Evolutionary conservation across 2,797 vertebrate genomes (phyloP).

Genomic region (Syngnathus rostellatus): DNA sequence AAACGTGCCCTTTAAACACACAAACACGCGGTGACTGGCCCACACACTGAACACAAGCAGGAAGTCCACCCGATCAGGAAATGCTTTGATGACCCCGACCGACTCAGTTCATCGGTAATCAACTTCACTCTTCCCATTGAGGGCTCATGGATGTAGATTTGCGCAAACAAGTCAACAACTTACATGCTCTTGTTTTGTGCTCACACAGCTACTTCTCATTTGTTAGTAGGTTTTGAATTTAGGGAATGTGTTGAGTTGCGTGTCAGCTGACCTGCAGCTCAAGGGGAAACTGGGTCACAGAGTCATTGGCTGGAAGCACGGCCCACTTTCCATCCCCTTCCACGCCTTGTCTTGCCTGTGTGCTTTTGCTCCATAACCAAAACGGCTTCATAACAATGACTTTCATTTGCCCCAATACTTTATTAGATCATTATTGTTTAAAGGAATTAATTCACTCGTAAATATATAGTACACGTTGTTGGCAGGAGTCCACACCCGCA

Average conservation of each 20-base stretch:
- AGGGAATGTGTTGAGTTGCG: slow-evolving; percentile 25
- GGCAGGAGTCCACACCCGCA: not conserved
- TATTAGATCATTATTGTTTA: not conserved
- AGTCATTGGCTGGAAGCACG: slow-evolving; percentile 46
- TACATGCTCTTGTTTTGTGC: not conserved
- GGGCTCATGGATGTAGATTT: not conserved
- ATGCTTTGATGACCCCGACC: slow-evolving; percentile 34
- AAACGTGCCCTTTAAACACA: slow-evolving; percentile 3
- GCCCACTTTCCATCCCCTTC: slow-evolving; percentile 38
- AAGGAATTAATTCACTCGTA: not conserved
- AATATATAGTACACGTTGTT: not conserved
- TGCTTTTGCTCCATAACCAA: slow-evolving; percentile 5
- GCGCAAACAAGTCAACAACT: not conserved
- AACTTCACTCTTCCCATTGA: slow-evolving; percentile 21
- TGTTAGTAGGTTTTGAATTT: not conserved
- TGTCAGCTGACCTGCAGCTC: slow-evolving; percentile 56
- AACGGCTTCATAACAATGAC: not conserved
- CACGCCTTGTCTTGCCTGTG: slow-evolving; percentile 7
- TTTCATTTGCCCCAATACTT: not conserved
- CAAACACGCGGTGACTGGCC: slow-evolving; percentile 2
- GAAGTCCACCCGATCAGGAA: slow-evolving; percentile 41
- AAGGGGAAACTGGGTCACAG: slow-evolving; percentile 57
- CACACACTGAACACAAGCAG: slow-evolving; percentile 31
- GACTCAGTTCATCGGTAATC: slow-evolving; percentile 32
- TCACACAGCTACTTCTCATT: not conserved